A percentile compares a stretch with the other conserved stretches of the same genome.
These are phyloP conservation scores for Cinara cedri DNA, from an alignment of 2,888 invertebrate species.

Conservation along the genomic window DNA sequence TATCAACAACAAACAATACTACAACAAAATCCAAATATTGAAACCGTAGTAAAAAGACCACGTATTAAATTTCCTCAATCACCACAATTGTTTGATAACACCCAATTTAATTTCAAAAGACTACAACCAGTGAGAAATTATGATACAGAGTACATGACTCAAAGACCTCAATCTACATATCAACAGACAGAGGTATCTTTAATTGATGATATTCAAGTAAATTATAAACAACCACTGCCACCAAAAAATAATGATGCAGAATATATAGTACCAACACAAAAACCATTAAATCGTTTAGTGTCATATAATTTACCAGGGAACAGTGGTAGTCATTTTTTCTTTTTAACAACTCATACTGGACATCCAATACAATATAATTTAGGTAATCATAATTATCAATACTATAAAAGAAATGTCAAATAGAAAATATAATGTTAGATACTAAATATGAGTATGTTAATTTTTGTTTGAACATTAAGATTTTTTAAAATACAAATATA, in stretches of 20 bases:
- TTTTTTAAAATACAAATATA: slow-evolving; percentile 3
- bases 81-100: slow-evolving; percentile 64
- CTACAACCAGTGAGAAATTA: slow-evolving; percentile 74
- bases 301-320: slow-evolving; percentile 78
- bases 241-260: slow-evolving; percentile 75
- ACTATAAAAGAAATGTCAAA: slow-evolving; percentile 53
- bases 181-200: slow-evolving; percentile 42
- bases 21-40: slow-evolving; percentile 37
- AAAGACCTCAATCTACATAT: slow-evolving; percentile 44
- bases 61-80: slow-evolving; percentile 41
- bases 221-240: slow-evolving; percentile 73
- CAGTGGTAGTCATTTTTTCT: slow-evolving; percentile 79
- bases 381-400: slow-evolving; percentile 46
- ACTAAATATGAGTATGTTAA: slow-evolving; percentile 3
- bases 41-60: slow-evolving; percentile 30
- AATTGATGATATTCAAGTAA: slow-evolving; percentile 71
- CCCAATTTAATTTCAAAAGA: slow-evolving; percentile 73
- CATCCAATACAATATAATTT: slow-evolving; percentile 58
- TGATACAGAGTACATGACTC: slow-evolving; percentile 68
- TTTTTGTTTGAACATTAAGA: slow-evolving; percentile 1
- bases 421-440: slow-evolving; percentile 3
- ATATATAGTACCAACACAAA: slow-evolving; percentile 61
- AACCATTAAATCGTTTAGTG: slow-evolving; percentile 64
- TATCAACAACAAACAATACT: slow-evolving; percentile 31
- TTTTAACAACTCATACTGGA: slow-evolving; percentile 72